Percentiles rank a stretch among this genome's conserved stretches.
Evolutionary conservation across 2,888 invertebrate species (phyloP).

Genomic region (Synergus gifuensis): DNA sequence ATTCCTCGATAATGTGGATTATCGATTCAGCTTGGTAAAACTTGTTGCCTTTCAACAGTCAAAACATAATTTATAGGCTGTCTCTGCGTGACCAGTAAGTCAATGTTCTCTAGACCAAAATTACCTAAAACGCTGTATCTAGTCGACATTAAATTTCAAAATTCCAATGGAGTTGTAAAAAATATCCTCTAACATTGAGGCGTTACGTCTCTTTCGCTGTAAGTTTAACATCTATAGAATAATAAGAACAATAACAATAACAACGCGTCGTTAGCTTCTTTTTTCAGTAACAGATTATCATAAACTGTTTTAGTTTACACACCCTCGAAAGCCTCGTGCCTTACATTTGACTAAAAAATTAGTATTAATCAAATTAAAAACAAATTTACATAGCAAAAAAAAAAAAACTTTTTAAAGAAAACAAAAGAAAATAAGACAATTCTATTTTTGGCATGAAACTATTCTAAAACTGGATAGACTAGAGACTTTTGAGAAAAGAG

Average conservation of each 20-base stretch:
- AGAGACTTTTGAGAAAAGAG: not conserved
- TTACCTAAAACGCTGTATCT: constrained; percentile 26
- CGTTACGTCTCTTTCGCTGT: constrained; percentile 49
- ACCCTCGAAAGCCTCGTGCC: constrained; percentile 12
- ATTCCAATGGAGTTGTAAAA: constrained; percentile 50
- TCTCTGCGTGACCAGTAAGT: constrained; percentile 6
- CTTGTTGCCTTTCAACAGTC: constrained; percentile 10
- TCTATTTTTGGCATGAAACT: constrained; percentile 25
- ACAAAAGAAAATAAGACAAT: not conserved
- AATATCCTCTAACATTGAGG: constrained; percentile 51
- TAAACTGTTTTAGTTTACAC: constrained; percentile 38
- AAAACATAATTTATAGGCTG: not conserved
- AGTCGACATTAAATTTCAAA: constrained; percentile 41
- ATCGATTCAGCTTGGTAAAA: constrained; percentile 21
- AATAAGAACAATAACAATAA: constrained; percentile 68
- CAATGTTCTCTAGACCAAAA: not conserved
- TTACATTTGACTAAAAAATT: not conserved
- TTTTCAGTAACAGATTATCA: constrained; percentile 26
- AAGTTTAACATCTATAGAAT: constrained; percentile 63
- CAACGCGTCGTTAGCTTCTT: constrained; percentile 54
- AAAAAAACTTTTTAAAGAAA: constrained; percentile 4
- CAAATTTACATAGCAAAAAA: not conserved
- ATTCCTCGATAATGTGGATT: constrained; percentile 15
- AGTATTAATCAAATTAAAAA: not conserved
- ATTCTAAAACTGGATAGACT: not conserved